Evolutionary conservation across 2,113 vertebrate species (phyloP).

Genomic region (Macaca mulatta): DNA sequence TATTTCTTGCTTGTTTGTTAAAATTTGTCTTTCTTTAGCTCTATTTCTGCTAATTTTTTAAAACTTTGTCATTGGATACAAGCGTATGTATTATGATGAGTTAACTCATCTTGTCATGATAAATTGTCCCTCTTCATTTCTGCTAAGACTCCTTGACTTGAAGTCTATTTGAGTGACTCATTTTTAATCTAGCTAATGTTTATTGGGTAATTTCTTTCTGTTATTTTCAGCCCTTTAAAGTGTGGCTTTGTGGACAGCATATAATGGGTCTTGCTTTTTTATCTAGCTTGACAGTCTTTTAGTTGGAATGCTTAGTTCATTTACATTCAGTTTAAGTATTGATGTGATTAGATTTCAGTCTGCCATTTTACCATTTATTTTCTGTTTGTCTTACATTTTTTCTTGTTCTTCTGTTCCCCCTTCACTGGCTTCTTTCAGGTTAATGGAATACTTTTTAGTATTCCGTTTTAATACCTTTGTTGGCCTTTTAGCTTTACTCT

Average conservation of each 20-base stretch:
- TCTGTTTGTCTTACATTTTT: not conserved
- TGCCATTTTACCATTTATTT: not conserved
- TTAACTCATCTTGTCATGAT: not conserved
- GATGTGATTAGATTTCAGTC: not conserved
- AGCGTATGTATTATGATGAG: not conserved
- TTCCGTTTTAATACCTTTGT: not conserved
- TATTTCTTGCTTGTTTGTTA: not conserved
- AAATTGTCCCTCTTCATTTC: not conserved
- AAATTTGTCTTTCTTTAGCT: not conserved
- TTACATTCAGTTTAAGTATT: not conserved
- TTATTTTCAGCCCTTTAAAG: not conserved
- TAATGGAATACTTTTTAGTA: slow-evolving; percentile 12
- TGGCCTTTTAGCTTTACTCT: not conserved
- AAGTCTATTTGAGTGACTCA: not conserved
- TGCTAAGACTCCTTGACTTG: not conserved
- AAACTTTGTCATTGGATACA: not conserved
- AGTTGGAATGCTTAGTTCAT: not conserved
- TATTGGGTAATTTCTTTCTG: not conserved
- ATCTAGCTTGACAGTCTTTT: not conserved
- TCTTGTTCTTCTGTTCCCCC: not conserved
- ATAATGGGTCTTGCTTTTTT: not conserved
- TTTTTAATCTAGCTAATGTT: not conserved
- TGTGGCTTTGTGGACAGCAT: not conserved
- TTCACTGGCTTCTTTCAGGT: not conserved
- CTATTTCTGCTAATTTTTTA: not conserved